phyloP scores from a whole-genome alignment of 1,140 invertebrate genomes.

The Conus betulinus region DNA sequence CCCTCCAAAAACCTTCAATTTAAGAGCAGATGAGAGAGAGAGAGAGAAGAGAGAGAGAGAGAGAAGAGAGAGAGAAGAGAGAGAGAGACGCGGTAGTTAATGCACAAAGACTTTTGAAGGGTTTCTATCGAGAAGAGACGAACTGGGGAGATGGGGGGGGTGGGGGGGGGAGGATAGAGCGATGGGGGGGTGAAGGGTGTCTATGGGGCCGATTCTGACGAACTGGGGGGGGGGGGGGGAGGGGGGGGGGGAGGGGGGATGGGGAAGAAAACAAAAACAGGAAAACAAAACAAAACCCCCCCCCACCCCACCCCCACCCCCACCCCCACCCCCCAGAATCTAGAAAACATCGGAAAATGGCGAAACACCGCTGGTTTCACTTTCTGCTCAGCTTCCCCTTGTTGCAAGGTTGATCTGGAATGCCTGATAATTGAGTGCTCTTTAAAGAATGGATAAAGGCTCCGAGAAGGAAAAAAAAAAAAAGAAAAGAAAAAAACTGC shows the following conservation, averaged over 20 bases:
- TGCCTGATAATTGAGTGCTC: constrained; percentile 35
- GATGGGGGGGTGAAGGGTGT: too few species aligned
- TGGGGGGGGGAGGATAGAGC: not conserved
- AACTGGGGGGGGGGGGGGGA: too few species aligned
- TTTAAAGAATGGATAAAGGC: constrained; percentile 18
- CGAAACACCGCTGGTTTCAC: constrained; percentile 11
- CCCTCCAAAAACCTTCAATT: constrained; percentile 4
- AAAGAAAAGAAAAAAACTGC: not conserved
- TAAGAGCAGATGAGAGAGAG: not conserved
- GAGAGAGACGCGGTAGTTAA: constrained; percentile 21
- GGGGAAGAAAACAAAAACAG: not conserved
- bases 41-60: constrained; percentile 28
- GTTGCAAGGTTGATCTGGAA: constrained; percentile 27
- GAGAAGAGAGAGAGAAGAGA: not conserved
- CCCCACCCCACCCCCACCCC: too few species aligned
- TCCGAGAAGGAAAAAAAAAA: constrained; percentile 1
- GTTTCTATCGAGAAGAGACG: constrained; percentile 17
- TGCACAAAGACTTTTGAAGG: constrained; percentile 35
- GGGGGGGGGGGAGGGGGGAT: not conserved
- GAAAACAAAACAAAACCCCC: not conserved
- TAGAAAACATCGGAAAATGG: constrained; percentile 14
- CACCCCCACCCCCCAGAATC: too few species aligned
- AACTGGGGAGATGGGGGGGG: too few species aligned
- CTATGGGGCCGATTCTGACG: constrained; percentile 23
- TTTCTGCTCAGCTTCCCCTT: constrained; percentile 4